Evolutionary conservation across 2,888 invertebrate species (phyloP).

Genomic region (Agrotis segetum): DNA sequence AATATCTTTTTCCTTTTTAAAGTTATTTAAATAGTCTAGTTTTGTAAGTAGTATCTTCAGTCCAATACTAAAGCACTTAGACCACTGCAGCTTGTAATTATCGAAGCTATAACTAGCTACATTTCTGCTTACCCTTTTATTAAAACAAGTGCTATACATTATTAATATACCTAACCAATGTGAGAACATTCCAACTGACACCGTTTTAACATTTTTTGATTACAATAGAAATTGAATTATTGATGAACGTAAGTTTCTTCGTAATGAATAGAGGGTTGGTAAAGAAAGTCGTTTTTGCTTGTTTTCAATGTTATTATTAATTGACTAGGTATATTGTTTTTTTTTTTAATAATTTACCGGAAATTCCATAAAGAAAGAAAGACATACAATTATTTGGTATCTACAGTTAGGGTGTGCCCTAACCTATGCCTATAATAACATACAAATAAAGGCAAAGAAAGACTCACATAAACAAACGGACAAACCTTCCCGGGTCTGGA

Average conservation of each 20-base stretch:
- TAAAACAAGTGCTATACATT: constrained; percentile 16
- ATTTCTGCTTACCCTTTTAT: not conserved
- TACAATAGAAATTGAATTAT: constrained; percentile 54
- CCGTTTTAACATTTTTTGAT: constrained; percentile 54
- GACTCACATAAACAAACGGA: too few species aligned
- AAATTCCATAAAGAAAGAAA: too few species aligned
- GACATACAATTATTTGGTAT: too few species aligned
- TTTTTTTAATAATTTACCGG: too few species aligned
- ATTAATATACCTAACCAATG: constrained; percentile 1
- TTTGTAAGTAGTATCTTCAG: too few species aligned
- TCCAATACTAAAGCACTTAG: not conserved
- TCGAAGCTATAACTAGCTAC: not conserved
- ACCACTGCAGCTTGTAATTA: constrained; percentile 21
- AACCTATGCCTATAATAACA: too few species aligned
- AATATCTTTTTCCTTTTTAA: too few species aligned
- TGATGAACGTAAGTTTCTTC: constrained; percentile 9
- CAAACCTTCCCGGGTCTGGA: too few species aligned
- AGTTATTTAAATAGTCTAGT: not conserved
- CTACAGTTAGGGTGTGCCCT: too few species aligned
- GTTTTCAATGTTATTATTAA: too few species aligned
- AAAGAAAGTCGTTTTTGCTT: constrained; percentile 14
- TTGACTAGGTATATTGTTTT: too few species aligned
- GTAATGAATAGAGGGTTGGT: constrained; percentile 5
- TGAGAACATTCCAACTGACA: constrained; percentile 50
- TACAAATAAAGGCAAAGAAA: too few species aligned